phyloP scores from a whole-genome alignment of 2,888 invertebrate species.

The Cheiracanthium punctorium region DNA sequence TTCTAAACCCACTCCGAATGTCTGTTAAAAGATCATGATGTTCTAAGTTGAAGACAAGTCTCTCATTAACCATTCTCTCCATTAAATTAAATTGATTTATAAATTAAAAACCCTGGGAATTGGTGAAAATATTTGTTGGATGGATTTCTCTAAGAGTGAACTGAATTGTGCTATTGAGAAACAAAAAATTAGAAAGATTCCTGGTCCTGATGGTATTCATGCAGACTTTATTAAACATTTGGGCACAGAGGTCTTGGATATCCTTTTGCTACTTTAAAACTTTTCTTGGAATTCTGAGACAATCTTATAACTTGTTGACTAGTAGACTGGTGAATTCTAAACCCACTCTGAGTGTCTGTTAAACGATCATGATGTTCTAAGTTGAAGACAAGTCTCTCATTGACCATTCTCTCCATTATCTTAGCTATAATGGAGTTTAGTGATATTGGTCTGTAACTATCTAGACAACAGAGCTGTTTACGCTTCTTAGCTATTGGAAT shows the following conservation, averaged over 20 bases:
- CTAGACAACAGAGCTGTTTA: neutral
- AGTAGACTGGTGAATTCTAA: neutral
- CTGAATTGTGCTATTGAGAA: too few relatives aligned
- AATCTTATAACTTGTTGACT: neutral
- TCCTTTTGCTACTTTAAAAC: neutral
- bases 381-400: neutral
- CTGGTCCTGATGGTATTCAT: neutral
- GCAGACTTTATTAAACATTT: too few relatives aligned
- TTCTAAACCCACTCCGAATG: too few relatives aligned
- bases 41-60: too few relatives aligned
- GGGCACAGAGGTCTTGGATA: too few relatives aligned
- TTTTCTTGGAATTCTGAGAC: neutral
- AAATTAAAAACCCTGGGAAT: too few relatives aligned
- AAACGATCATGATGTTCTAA: neutral
- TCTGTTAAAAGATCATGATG: too few relatives aligned
- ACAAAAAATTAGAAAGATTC: too few relatives aligned
- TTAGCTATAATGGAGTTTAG: neutral
- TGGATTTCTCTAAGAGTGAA: too few relatives aligned
- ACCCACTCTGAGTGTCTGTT: neutral
- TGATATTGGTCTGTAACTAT: slow-evolving; percentile 1
- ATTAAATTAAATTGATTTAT: too few relatives aligned
- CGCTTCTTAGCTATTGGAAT: neutral
- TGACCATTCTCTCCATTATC: slow-evolving; percentile 1
- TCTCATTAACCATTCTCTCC: too few relatives aligned
- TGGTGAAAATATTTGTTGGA: too few relatives aligned